A percentile compares a stretch with the other conserved stretches of the same genome.
Evolutionary conservation across 2,888 invertebrate genomes (phyloP).

Genomic region (Heteromyza rotundicornis): DNA sequence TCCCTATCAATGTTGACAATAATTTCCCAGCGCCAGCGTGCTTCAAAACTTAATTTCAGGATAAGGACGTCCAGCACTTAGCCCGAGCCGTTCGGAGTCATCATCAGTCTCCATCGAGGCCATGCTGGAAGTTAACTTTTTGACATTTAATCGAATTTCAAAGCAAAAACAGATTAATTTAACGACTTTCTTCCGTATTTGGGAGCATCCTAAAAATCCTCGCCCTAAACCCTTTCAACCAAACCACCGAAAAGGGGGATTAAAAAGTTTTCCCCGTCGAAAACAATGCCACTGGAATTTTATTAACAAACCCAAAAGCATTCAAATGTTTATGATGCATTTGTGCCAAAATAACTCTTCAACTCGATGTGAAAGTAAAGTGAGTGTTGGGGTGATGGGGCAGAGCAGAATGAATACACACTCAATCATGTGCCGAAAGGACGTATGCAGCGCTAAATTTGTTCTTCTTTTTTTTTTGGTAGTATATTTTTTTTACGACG

Average conservation of each 20-base stretch:
- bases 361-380: too few species aligned
- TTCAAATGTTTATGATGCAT: conserved; percentile 1
- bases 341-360: background rate
- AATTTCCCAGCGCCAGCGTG: conserved; percentile 40
- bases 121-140: conserved; percentile 43
- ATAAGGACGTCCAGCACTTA: conserved; percentile 33
- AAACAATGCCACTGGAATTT: background rate
- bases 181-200: conserved; percentile 11
- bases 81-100: too few species aligned
- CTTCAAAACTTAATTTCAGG: conserved; percentile 54
- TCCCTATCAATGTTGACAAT: background rate
- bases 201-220: background rate
- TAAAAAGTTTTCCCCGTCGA: background rate
- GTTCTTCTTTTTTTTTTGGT: too few species aligned
- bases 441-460: conserved; percentile 10
- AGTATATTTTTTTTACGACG: conserved; percentile 19
- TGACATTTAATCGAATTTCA: conserved; percentile 53
- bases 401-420: too few species aligned
- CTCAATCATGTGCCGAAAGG: too few species aligned
- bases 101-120: conserved; percentile 13
- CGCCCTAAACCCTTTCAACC: background rate
- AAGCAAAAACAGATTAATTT: conserved; percentile 22
- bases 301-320: background rate
- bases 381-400: too few species aligned
- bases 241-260: too few species aligned